Evolutionary conservation across 2,888 invertebrate species (phyloP).

Genomic region (Proisotoma minuta): DNA sequence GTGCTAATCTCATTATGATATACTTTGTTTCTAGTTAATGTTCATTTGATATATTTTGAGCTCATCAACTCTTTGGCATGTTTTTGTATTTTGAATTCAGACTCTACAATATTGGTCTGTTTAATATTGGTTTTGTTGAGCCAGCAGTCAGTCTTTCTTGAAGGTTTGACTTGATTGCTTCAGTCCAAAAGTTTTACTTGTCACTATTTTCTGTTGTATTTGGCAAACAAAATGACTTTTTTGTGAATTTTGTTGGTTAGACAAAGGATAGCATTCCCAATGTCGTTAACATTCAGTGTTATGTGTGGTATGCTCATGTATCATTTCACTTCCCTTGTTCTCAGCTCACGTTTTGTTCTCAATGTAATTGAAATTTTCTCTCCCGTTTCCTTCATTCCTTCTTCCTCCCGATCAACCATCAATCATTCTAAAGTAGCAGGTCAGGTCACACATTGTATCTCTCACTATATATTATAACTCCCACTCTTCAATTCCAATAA

Average conservation of each 20-base stretch:
- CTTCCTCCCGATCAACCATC: conserved; percentile 39
- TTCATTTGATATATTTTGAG: background rate
- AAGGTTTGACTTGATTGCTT: background rate
- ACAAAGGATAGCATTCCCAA: conserved; percentile 13
- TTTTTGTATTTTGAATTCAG: background rate
- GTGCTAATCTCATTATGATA: background rate
- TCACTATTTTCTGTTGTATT: conserved; percentile 34
- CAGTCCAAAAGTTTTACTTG: background rate
- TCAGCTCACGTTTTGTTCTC: conserved; percentile 27
- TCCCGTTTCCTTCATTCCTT: conserved; percentile 22
- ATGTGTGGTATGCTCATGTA: conserved; percentile 20
- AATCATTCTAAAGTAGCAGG: conserved; percentile 36
- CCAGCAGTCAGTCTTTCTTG: background rate
- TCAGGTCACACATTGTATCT: conserved; percentile 15
- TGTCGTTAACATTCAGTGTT: conserved; percentile 8
- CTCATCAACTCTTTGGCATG: background rate
- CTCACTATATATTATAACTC: conserved; percentile 14
- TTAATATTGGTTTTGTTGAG: background rate
- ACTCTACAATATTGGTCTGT: too few relatives aligned
- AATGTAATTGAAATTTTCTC: conserved; percentile 45
- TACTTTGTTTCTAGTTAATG: background rate
- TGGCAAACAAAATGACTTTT: conserved; percentile 39
- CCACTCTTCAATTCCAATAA: conserved; percentile 5
- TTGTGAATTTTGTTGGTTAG: conserved; percentile 13
- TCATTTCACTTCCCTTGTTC: conserved; percentile 26